Percentiles rank a stretch among this genome's conserved stretches.
Evolutionary conservation across 2,888 invertebrate species (phyloP).

Genomic region (Xestobium rufovillosum): DNA sequence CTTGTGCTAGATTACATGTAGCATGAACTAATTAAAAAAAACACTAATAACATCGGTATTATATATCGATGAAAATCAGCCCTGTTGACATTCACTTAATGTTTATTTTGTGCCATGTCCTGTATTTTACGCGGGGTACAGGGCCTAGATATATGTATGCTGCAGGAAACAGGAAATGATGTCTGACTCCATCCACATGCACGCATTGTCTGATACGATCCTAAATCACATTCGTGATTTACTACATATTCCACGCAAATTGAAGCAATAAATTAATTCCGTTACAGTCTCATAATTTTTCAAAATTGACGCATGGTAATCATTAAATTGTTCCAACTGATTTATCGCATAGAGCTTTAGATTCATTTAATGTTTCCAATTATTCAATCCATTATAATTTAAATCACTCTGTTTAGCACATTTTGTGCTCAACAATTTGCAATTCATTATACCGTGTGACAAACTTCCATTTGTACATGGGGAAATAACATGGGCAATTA

Average conservation of each 20-base stretch:
- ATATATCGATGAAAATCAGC: no score
- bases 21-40: no score
- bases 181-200: slow-evolving; percentile 30
- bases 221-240: slow-evolving; percentile 32
- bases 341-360: slow-evolving; percentile 36
- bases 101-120: slow-evolving; percentile 1
- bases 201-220: slow-evolving; percentile 26
- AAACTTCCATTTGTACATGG: no score
- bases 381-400: no score
- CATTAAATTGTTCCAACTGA: slow-evolving; percentile 35
- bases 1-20: no score
- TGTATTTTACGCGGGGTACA: no score
- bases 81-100: no score
- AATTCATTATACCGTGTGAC: no score
- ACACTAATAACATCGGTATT: no score
- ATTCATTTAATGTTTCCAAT: slow-evolving; percentile 37
- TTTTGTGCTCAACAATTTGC: no score
- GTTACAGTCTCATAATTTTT: slow-evolving; percentile 29
- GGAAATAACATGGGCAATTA: no score
- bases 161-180: slow-evolving; percentile 31
- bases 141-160: not conserved
- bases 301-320: slow-evolving; percentile 24
- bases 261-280: slow-evolving; percentile 35
- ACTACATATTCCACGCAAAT: slow-evolving; percentile 31
- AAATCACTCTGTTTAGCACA: no score